phyloP scores from a whole-genome alignment of 2,113 vertebrate species.

The Semicossyphus pulcher region DNA sequence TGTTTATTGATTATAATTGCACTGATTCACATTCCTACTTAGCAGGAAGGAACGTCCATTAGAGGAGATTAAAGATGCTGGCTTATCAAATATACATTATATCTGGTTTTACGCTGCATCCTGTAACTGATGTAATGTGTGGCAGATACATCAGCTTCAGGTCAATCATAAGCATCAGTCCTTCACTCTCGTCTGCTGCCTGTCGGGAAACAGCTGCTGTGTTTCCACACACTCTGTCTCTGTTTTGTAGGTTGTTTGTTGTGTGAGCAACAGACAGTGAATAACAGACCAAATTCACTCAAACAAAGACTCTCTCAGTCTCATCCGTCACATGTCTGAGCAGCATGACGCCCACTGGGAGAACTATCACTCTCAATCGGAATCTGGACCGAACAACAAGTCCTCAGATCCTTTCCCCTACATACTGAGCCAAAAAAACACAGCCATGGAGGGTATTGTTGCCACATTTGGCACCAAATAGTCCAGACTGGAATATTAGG shows the following conservation, averaged over 20 bases:
- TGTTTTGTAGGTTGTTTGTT: not conserved
- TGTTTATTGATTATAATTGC: not conserved
- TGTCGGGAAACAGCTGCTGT: not conserved
- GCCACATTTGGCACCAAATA: not conserved
- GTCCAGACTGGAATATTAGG: not conserved
- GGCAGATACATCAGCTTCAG: not conserved
- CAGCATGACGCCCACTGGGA: not conserved
- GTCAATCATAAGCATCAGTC: not conserved
- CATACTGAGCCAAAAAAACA: not conserved
- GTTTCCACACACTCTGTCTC: not conserved
- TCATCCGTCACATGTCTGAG: conserved; percentile 15
- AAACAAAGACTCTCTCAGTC: conserved; percentile 42
- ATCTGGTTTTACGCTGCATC: not conserved
- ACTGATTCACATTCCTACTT: not conserved
- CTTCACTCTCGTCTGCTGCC: not conserved
- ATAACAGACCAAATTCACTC: not conserved
- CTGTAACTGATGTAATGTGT: not conserved
- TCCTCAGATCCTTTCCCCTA: not conserved
- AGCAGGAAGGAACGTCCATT: not conserved
- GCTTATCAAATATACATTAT: conserved; percentile 25
- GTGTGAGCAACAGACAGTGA: conserved; percentile 19
- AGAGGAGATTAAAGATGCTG: not conserved
- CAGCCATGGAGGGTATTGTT: too few relatives aligned
- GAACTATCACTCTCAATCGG: not conserved
- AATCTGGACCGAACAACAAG: not conserved